Evolutionary conservation across 2,797 vertebrate species (phyloP).

Genomic region (Morelia viridis): DNA sequence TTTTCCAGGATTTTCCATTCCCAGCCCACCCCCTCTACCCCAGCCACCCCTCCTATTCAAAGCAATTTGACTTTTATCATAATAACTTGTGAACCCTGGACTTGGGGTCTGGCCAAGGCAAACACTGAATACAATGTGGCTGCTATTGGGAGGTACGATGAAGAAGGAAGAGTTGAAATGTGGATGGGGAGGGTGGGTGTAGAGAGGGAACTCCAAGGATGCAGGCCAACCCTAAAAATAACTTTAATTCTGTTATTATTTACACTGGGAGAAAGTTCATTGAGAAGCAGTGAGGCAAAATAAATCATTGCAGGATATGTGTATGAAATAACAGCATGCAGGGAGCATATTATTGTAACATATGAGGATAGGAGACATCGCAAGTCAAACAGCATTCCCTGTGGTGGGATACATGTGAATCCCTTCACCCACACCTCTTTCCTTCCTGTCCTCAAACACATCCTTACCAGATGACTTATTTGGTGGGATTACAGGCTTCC

Average conservation of each 20-base stretch:
- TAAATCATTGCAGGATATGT: slow-evolving; percentile 10
- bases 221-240: slow-evolving; percentile 64
- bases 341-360: background rate
- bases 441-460: background rate
- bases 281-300: slow-evolving; percentile 57
- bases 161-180: background rate
- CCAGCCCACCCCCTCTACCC: background rate
- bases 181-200: background rate
- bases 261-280: slow-evolving; percentile 68
- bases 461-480: background rate
- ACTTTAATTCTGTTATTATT: slow-evolving; percentile 63
- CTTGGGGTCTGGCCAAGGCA: slow-evolving; percentile 62
- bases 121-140: slow-evolving; percentile 69
- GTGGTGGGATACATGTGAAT: background rate
- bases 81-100: slow-evolving; percentile 67
- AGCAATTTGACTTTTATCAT: slow-evolving; percentile 70
- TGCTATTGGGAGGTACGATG: slow-evolving; percentile 52
- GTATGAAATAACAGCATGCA: background rate
- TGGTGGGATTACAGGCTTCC: background rate
- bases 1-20: background rate
- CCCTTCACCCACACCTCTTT: background rate
- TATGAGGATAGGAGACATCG: background rate
- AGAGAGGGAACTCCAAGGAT: slow-evolving; percentile 57
- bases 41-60: slow-evolving; percentile 35
- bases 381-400: background rate